Base-by-base conservation (phyloP, 2,113 vertebrate genomes). In the Neomonachus schauinslandi region DNA sequence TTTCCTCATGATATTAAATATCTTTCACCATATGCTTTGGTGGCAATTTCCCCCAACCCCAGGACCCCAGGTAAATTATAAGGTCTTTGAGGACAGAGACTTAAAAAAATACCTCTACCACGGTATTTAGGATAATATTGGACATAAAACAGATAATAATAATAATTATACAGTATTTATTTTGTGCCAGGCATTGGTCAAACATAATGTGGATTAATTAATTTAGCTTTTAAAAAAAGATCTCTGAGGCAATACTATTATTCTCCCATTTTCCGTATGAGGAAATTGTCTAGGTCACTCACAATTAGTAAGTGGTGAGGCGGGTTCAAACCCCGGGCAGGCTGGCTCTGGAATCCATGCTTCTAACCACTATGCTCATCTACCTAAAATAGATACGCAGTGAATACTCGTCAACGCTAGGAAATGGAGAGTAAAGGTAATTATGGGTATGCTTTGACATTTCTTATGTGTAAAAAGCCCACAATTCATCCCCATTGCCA, bases 361-460 rank as follows among this genome's bases (percentile, higher is more conserved):
- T 96, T 42, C 65, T 71, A 63, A 76, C 80, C n/a, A 84, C 36
- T 33, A 22, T 19, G 19, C 46, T 95, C 15, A 6, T 74, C 76
- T 39, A n/a, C 69, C 12, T 85, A 94, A 96, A 87, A 90, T 49
- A 93, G 74, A 84, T 46, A 10, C 2, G 1, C 84, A 89, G 33
- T 67, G 77, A 93, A 26, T 82, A 49, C 33, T 94, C 93, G 84
- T 87, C 91, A 81, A 19, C 14, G 59, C 59, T 90, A 51, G 85
- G 51, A 88, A 77, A 53, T 81, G 46, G 13, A 92, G 46, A 71
- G 83, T 31, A 39, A 72, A 76, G 33, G 65, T 77, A 95, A 96
- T 94, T 95, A 81, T 36, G 88, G 67, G 59, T 89, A 33, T 85
- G 63, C 24, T 15, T 86, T 79, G 69, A 95, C n/a, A 88, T 81